A percentile compares a stretch with the other conserved stretches of the same genome.
These are phyloP conservation scores for Branchipolynoe longqiensis DNA, from an alignment of 2,888 invertebrate genomes.

Conservation along the genomic window DNA sequence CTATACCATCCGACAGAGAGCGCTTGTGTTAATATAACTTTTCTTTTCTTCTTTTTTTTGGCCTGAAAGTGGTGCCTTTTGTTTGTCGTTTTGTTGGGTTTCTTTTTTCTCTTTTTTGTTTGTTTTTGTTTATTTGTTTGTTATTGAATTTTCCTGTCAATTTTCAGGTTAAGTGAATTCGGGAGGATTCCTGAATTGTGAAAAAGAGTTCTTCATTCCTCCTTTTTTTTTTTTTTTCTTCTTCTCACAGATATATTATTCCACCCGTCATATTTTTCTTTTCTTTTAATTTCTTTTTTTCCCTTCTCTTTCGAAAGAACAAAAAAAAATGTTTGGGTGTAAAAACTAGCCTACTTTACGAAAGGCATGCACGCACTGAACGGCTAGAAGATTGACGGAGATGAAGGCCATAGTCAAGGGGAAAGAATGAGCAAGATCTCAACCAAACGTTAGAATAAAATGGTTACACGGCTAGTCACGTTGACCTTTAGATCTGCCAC, in stretches of 20 bases:
- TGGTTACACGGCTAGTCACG: background rate
- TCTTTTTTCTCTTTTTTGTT: too few species aligned
- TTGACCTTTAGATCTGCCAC: background rate
- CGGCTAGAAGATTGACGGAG: conserved; percentile 22
- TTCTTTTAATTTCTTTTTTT: background rate
- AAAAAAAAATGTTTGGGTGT: conserved; percentile 23
- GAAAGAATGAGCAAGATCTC: conserved; percentile 22
- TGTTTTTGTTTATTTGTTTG: too few species aligned
- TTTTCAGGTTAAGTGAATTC: background rate
- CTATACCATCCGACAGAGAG: background rate
- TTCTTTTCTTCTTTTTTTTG: background rate
- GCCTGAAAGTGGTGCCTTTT: background rate
- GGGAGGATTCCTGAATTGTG: background rate
- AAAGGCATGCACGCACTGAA: conserved; percentile 9
- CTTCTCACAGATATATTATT: too few species aligned
- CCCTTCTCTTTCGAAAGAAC: background rate
- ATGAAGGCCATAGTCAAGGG: conserved; percentile 14
- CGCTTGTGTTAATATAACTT: background rate
- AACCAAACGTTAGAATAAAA: conserved; percentile 42
- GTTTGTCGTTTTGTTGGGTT: too few species aligned
- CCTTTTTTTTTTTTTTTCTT: background rate
- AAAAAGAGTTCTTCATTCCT: background rate
- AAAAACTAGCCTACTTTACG: conserved; percentile 30
- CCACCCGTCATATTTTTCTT: too few species aligned
- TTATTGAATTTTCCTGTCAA: too few species aligned